Conservation (phyloP, 2,113 vertebrate species). For the Heloderma charlesbogerti region DNA sequence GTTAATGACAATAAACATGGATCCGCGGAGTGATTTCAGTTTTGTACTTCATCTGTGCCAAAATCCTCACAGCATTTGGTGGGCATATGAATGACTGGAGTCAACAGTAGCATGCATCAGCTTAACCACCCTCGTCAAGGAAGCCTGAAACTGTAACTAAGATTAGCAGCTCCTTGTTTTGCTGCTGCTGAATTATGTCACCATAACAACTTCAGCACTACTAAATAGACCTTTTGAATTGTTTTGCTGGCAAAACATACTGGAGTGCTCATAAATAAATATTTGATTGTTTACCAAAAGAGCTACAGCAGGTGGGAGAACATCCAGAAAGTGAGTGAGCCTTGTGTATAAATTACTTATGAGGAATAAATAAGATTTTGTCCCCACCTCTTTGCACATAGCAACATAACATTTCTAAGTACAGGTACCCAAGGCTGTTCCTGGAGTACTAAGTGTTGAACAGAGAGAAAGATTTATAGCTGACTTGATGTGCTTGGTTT, state of each 20-base stretch:
- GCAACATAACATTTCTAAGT: not conserved
- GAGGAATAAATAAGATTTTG: not conserved
- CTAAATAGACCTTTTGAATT: not conserved
- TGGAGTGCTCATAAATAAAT: not conserved
- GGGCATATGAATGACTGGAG: not conserved
- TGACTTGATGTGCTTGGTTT: not conserved
- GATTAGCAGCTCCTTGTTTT: slow-evolving; percentile 26
- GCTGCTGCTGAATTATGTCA: slow-evolving; percentile 22
- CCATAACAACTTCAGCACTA: slow-evolving; percentile 37
- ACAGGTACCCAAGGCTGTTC: not conserved
- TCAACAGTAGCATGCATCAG: not conserved
- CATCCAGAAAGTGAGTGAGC: slow-evolving; percentile 2
- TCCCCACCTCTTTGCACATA: not conserved
- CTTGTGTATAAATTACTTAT: not conserved
- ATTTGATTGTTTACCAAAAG: not conserved
- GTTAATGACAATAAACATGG: not conserved
- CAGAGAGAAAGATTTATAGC: not conserved
- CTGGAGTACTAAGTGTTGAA: not conserved
- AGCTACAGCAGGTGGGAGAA: not conserved
- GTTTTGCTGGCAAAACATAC: not conserved
- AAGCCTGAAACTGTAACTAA: not conserved
- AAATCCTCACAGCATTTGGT: not conserved
- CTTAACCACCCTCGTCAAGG: not conserved
- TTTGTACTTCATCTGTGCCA: not conserved
- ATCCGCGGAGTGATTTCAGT: not conserved